A percentile compares a stretch with the other conserved stretches of the same genome.
These are phyloP conservation scores for Sphenodon punctatus DNA, from an alignment of 2,797 vertebrate species.

Conservation along the genomic window DNA sequence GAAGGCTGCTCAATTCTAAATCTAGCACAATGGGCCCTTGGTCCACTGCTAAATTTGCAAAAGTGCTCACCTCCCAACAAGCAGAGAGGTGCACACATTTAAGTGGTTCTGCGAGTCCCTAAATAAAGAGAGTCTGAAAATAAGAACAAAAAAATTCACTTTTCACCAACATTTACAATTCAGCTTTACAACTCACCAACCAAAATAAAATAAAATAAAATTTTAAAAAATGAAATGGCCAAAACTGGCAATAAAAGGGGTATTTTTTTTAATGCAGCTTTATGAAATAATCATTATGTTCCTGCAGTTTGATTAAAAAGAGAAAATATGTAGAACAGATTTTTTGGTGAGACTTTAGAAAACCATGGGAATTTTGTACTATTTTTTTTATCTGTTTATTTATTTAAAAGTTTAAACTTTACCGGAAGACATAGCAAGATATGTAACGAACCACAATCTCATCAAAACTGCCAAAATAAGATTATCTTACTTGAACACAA, in stretches of 20 bases:
- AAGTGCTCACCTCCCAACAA: not conserved
- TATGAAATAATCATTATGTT: not conserved
- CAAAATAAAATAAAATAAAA: too few relatives aligned
- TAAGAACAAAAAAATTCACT: too few relatives aligned
- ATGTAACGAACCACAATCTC: not conserved
- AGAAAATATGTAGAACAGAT: not conserved
- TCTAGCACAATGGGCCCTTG: too few relatives aligned
- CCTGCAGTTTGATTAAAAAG: not conserved
- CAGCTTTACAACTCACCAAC: too few relatives aligned
- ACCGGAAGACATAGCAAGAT: not conserved
- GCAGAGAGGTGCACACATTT: too few relatives aligned
- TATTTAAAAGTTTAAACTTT: too few relatives aligned
- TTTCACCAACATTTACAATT: too few relatives aligned
- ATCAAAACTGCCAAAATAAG: not conserved
- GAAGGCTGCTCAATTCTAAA: not conserved
- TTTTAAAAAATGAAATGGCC: not conserved
- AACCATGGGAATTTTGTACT: too few relatives aligned
- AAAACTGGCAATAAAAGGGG: not conserved
- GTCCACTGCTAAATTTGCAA: accelerated
- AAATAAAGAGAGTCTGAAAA: too few relatives aligned
- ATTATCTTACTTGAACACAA: not conserved
- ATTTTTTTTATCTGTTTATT: too few relatives aligned
- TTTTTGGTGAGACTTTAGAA: not conserved
- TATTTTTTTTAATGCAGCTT: not conserved
- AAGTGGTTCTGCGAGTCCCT: too few relatives aligned